Conservation (phyloP, 2,888 invertebrate genomes). For the Corbicula japonica region DNA sequence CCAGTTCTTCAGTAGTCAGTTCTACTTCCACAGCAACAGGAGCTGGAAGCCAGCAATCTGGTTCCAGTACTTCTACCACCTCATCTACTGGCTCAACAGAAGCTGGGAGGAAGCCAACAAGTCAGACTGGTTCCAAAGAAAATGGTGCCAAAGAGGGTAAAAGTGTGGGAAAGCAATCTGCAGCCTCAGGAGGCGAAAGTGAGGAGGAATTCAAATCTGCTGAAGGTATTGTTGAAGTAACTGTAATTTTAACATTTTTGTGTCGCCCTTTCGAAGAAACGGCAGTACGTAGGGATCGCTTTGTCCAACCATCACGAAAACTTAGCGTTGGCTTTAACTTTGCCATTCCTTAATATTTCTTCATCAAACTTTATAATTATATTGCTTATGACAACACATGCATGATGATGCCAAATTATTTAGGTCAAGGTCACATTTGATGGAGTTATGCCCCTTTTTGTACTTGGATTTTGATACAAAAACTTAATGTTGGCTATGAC, state of each 20-base stretch:
- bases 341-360: too few relatives aligned
- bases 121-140: not conserved
- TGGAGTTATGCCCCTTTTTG: too few relatives aligned
- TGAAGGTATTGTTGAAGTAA: not conserved
- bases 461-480: too few relatives aligned
- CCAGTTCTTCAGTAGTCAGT: not conserved
- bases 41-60: slow-evolving; percentile 1
- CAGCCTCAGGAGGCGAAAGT: slow-evolving; percentile 1
- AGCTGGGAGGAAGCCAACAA: not conserved
- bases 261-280: not conserved
- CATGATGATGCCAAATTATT: too few relatives aligned
- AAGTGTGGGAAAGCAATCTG: slow-evolving; percentile 4
- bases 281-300: not conserved
- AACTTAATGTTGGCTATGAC: too few relatives aligned
- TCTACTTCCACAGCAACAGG: not conserved
- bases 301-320: not conserved
- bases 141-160: too few relatives aligned
- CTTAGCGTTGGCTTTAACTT: too few relatives aligned
- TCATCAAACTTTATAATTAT: too few relatives aligned
- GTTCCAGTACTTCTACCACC: too few relatives aligned
- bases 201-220: slow-evolving; percentile 6
- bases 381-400: too few relatives aligned
- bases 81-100: not conserved
- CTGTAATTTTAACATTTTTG: not conserved
- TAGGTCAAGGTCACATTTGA: too few relatives aligned